Evolutionary conservation across 2,888 invertebrate species (phyloP).

Genomic region (Ectemnius continuus): DNA sequence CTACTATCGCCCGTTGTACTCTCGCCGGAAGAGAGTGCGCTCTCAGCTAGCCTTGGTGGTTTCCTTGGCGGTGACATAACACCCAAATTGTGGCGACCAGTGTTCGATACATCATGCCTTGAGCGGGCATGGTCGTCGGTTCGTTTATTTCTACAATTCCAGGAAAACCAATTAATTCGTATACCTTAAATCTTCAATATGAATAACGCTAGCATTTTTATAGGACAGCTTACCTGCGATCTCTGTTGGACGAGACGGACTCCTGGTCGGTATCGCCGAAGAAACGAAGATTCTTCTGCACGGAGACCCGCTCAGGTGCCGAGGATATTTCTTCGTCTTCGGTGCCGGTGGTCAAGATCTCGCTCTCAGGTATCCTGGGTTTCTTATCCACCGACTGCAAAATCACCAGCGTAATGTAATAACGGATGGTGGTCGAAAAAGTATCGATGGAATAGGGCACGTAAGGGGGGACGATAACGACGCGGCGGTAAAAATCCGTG

Average conservation of each 20-base stretch:
- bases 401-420: constrained; percentile 15
- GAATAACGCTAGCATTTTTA: not conserved
- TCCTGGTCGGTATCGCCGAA: constrained; percentile 91
- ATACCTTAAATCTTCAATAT: not conserved
- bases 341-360: constrained; percentile 79
- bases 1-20: constrained; percentile 81
- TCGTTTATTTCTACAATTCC: constrained; percentile 67
- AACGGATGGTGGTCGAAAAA: not conserved
- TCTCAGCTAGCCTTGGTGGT: constrained; percentile 73
- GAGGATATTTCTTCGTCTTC: constrained; percentile 80
- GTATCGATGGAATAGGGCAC: not conserved
- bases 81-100: constrained; percentile 70
- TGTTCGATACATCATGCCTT: constrained; percentile 71
- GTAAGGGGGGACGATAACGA: not conserved
- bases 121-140: constrained; percentile 69
- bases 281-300: constrained; percentile 86
- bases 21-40: constrained; percentile 76
- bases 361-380: constrained; percentile 74
- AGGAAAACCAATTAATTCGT: not conserved
- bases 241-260: constrained; percentile 79
- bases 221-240: constrained; percentile 66
- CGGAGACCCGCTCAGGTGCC: constrained; percentile 73
- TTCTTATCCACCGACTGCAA: constrained; percentile 73
- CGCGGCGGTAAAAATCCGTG: not conserved
- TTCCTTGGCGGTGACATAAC: constrained; percentile 70